Conservation (phyloP, 2,888 invertebrate genomes). For the Anodontia alba region DNA sequence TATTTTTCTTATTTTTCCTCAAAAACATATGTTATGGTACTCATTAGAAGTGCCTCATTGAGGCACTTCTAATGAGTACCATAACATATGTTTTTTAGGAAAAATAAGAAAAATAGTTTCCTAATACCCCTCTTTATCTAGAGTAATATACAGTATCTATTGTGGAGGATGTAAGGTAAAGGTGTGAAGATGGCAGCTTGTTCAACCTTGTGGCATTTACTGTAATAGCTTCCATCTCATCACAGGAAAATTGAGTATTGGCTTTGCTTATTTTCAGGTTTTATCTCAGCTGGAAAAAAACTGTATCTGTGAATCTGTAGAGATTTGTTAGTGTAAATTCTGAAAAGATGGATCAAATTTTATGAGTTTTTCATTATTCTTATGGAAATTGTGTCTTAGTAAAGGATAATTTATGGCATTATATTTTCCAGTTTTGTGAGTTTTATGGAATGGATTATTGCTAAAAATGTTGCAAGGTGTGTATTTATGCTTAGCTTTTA, state of each 20-base stretch:
- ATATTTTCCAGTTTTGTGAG: constrained; percentile 11
- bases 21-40: neutral
- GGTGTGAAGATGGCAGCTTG: constrained; percentile 3
- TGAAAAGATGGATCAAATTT: neutral
- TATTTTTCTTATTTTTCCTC: too few relatives aligned
- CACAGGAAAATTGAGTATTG: too few relatives aligned
- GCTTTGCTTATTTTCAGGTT: too few relatives aligned
- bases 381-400: neutral
- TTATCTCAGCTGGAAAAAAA: too few relatives aligned
- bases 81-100: neutral
- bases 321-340: neutral
- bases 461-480: constrained; percentile 7
- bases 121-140: neutral
- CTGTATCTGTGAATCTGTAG: too few relatives aligned
- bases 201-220: neutral
- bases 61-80: neutral
- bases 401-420: constrained; percentile 4
- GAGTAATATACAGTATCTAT: neutral
- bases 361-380: neutral
- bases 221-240: neutral
- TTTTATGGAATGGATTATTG: neutral
- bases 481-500: too few relatives aligned
- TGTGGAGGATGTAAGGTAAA: neutral
- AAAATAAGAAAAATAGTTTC: neutral
- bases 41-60: neutral